Evolutionary conservation across 2,888 invertebrate genomes (phyloP), one percentile per base, ranked within the genome.

Genomic region (Lobophora halterata): DNA sequence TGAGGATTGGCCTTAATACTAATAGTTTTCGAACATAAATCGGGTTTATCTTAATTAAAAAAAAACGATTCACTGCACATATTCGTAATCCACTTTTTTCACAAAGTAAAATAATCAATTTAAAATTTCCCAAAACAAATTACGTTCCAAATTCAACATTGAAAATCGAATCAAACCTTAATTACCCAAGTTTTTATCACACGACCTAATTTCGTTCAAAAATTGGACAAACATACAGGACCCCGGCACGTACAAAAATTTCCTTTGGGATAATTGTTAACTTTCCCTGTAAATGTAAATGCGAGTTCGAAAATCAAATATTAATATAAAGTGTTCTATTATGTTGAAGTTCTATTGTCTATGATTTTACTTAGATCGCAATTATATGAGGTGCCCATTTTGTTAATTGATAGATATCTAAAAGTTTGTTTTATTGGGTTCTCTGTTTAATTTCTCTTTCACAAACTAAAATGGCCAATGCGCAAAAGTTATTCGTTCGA

Each of bases 131-230:
- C 20, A 37, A 43, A 37, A 26, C 43, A 38, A 42, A 39, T 41
- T 39, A 36, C 46, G 34, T 30, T 30, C 23, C 37, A 39, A 46
- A 46, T 37, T 49, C 40, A 11, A 28, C 39, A 33, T 21, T 29
- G 40, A 39, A 41, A 46, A 47, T 49, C 45, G 46, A 49, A 52
- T 49, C 46, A 43, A 40, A 43, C 43, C 37, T 46, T 47, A 49
- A 49, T 52, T 46, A 52, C 47, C 34, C 30, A 49, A 52, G 39
- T 49, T 49, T 52, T 52, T 52, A 52, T 52, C 52, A 43, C 46
- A 46, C 34, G 36, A 28, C 49, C 47, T 41, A 39, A 46, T 46
- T 49, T 42, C 26, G 42, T 30, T 36, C 37, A 46, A 53, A 49
- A 47, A 51, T 38, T 43, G 45, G 26, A 45, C 48, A 48, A 52